These are phyloP conservation scores for Megalops cyprinoides DNA, from an alignment of 2,797 vertebrate species.

Conservation along the genomic window DNA sequence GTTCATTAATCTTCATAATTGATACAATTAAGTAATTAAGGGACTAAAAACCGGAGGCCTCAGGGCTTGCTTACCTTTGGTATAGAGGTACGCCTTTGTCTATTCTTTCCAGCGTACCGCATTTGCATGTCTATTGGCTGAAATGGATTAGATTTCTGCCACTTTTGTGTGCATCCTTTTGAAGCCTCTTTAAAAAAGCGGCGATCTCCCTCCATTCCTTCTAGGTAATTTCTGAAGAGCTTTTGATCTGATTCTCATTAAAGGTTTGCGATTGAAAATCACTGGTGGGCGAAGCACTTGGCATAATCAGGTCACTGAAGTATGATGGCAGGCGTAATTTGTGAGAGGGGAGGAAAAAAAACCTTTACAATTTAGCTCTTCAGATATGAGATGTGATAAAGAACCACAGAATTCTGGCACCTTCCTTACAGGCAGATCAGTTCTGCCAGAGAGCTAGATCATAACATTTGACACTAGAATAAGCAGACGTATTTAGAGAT, in stretches of 20 bases:
- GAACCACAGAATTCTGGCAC: neutral
- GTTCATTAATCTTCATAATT: too few relatives aligned
- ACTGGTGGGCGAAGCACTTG: neutral
- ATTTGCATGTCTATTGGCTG: neutral
- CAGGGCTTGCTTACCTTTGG: neutral
- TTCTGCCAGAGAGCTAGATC: neutral
- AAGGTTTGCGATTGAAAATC: slow-evolving; percentile 16
- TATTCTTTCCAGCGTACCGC: neutral
- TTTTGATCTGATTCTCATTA: slow-evolving; percentile 14
- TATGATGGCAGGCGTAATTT: neutral
- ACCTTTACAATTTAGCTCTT: neutral
- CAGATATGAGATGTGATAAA: neutral
- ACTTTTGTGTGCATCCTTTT: neutral
- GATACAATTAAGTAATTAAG: too few relatives aligned
- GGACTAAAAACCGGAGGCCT: too few relatives aligned
- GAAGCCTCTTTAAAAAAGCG: slow-evolving; percentile 2
- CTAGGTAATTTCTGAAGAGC: neutral
- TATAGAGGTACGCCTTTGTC: neutral
- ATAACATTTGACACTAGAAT: neutral
- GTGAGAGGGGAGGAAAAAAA: neutral
- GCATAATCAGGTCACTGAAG: slow-evolving; percentile 9
- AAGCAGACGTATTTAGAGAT: neutral
- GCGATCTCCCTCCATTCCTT: neutral
- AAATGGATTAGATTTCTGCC: neutral
- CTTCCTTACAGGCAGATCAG: neutral